Base-by-base conservation (phyloP, 2,888 invertebrate genomes). In the Temnothorax ravouxi region DNA sequence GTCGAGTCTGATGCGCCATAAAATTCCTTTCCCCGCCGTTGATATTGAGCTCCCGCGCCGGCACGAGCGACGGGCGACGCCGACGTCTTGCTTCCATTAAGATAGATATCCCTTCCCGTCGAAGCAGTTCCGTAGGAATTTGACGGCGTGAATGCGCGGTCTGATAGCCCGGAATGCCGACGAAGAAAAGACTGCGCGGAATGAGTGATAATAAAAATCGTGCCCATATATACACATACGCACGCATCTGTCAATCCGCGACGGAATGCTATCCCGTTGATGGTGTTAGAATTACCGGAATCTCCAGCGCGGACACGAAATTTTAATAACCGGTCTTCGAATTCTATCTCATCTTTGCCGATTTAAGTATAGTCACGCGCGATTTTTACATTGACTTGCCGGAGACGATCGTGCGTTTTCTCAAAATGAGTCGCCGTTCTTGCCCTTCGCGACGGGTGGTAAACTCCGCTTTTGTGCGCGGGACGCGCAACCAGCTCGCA, bases 61-160 rank as follows among this genome's bases (percentile, higher is more conserved):
- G 54, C 59, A 54, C 61, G 71, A 44, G 21, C 34, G 34, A 82
- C 79, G 54, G 18, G 21, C 34, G 34, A 82, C 79, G 54, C 11
- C 66, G 29, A 84, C 80, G 84, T 69, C 84, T 84, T 74, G 72
- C 84, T 75, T 84, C 76, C 85, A 87, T 87, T 88, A 83, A 84
- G 83, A 84, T 87, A 86, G 66, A 52, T 80, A 77, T 79, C 83
- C 67, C 74, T 62, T 34, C 15, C 69, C 75, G 47, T 8, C 75
- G 79, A 66, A 29, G 64, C 75, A 74, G 81, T 84, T 81, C 80
- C 59, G 83, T 41, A 50, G 75, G 67, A 86, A 86, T 86, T 75
- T 59, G 59, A 81, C 75, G 62, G 72, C 59, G 56, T 56, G 75
- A 83, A 75, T 29, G 64, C 75, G 67, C 66, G 44, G 47, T 34